phyloP scores from a whole-genome alignment of 2,888 invertebrate species.

The Eucriotettix oculatus region DNA sequence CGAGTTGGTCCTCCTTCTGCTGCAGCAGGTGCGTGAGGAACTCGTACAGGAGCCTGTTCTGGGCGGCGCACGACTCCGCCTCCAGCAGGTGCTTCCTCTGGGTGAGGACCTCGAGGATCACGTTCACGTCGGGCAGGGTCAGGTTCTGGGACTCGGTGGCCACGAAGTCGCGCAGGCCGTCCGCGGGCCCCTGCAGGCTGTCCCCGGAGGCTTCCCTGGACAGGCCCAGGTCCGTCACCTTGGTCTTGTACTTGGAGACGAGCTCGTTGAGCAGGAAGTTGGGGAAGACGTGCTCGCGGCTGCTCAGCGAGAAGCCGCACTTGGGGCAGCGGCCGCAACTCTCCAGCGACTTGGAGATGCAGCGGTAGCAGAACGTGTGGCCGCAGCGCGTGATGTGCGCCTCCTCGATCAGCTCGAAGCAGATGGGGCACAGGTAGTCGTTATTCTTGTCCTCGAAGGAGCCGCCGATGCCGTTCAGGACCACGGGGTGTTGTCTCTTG shows the following conservation, averaged over 20 bases:
- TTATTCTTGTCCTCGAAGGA: slow-evolving; percentile 49
- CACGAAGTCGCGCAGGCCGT: slow-evolving; percentile 43
- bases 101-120: slow-evolving; percentile 61
- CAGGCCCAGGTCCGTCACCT: slow-evolving; percentile 27
- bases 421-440: slow-evolving; percentile 58
- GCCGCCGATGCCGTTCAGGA: slow-evolving; percentile 38
- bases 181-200: slow-evolving; percentile 20
- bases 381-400: slow-evolving; percentile 85
- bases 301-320: slow-evolving; percentile 55
- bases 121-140: slow-evolving; percentile 62
- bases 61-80: slow-evolving; percentile 62
- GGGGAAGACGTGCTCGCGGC: slow-evolving; percentile 61
- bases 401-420: slow-evolving; percentile 76
- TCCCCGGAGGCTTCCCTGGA: slow-evolving; percentile 24
- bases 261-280: slow-evolving; percentile 74
- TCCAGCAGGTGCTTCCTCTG: slow-evolving; percentile 64
- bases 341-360: slow-evolving; percentile 53
- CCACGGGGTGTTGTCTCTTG: slow-evolving; percentile 25
- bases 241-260: slow-evolving; percentile 49
- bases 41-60: slow-evolving; percentile 66
- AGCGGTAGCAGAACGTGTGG: slow-evolving; percentile 77
- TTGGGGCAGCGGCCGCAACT: slow-evolving; percentile 60
- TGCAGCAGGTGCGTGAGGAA: slow-evolving; percentile 62
- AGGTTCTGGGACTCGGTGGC: slow-evolving; percentile 53
- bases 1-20: slow-evolving; percentile 50